phyloP scores from a whole-genome alignment of 2,113 vertebrate genomes.

The Rhizomys pruinosus region DNA sequence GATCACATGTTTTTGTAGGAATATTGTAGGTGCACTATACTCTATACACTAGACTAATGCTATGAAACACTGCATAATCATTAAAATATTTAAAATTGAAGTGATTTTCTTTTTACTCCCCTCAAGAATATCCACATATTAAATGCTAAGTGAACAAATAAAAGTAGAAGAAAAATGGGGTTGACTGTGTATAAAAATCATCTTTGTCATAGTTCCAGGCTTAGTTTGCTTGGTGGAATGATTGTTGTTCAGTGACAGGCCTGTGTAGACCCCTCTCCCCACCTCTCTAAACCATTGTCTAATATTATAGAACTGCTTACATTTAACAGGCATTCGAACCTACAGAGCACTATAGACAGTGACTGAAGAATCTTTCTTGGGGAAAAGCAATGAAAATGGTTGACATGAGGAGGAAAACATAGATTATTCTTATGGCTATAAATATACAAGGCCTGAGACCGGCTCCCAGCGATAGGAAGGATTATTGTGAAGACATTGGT shows the following conservation, averaged over 20 bases:
- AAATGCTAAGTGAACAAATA: background rate
- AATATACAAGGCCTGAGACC: constrained; percentile 15
- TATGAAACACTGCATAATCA: background rate
- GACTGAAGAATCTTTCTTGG: constrained; percentile 22
- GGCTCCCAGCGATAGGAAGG: background rate
- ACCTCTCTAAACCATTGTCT: background rate
- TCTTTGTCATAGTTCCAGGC: background rate
- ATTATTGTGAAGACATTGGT: background rate
- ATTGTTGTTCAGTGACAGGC: background rate
- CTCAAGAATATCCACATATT: constrained; percentile 6
- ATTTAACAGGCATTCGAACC: background rate
- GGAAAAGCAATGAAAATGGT: background rate
- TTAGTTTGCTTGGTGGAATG: constrained; percentile 8
- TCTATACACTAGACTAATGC: background rate
- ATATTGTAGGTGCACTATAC: background rate
- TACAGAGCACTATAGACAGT: background rate
- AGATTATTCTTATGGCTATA: background rate
- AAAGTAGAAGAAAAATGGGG: background rate
- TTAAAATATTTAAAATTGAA: constrained; percentile 23
- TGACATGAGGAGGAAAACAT: constrained; percentile 3
- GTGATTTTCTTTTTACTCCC: background rate
- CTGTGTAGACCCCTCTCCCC: background rate
- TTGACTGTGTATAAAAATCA: background rate
- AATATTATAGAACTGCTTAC: background rate
- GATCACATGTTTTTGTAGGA: constrained; percentile 14